These are phyloP conservation scores for Myxocyprinus asiaticus DNA, from an alignment of 2,113 vertebrate genomes.

Conservation along the genomic window DNA sequence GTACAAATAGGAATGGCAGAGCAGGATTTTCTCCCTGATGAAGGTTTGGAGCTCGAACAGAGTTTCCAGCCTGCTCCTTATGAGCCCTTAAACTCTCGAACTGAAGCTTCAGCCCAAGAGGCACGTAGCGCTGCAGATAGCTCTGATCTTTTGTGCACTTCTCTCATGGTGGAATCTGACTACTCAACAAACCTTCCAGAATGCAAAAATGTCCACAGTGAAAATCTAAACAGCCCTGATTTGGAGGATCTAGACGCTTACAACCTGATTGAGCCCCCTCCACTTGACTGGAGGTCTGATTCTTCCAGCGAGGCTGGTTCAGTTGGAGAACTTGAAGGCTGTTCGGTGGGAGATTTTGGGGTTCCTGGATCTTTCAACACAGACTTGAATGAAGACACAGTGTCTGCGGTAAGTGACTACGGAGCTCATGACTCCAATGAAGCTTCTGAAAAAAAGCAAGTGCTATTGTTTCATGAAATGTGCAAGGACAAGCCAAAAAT, in stretches of 20 bases:
- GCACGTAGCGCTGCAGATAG: no score
- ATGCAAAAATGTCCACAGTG: not conserved
- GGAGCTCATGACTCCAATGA: constrained; percentile 1
- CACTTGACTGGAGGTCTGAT: constrained; percentile 78
- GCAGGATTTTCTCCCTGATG: not conserved
- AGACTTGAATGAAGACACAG: constrained; percentile 18
- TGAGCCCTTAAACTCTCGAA: not conserved
- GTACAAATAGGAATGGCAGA: constrained; percentile 4
- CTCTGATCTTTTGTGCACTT: not conserved
- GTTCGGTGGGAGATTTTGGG: constrained; percentile 61
- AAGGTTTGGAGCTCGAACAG: not conserved
- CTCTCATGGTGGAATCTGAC: no score
- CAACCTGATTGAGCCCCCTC: constrained; percentile 72
- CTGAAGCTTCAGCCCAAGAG: not conserved
- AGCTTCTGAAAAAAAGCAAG: not conserved
- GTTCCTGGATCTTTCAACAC: constrained; percentile 53
- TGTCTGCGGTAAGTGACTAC: constrained; percentile 8
- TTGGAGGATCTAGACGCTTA: constrained; percentile 68
- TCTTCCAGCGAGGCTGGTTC: constrained; percentile 70
- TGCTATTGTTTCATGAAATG: not conserved
- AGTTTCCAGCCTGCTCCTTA: not conserved
- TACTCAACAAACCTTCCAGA: not conserved
- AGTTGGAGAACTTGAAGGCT: constrained; percentile 58
- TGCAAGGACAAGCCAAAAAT: not conserved
- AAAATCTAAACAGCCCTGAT: constrained; percentile 31